phyloP scores from a whole-genome alignment of 2,113 vertebrate species.

The Rhinolophus ferrumequinum region DNA sequence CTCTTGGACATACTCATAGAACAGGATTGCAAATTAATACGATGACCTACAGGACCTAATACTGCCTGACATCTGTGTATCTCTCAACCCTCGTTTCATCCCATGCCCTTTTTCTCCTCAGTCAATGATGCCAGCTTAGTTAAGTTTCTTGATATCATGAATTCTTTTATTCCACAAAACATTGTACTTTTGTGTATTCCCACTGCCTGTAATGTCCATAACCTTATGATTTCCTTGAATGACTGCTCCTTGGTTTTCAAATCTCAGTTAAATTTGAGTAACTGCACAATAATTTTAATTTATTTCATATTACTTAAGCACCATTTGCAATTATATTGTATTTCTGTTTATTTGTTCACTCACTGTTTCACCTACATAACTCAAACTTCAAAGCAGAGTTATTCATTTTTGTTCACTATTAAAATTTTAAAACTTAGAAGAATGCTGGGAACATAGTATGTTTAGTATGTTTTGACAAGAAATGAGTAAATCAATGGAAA shows the following conservation, averaged over 20 bases:
- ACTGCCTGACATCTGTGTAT: not conserved
- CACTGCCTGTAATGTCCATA: not conserved
- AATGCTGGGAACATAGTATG: not conserved
- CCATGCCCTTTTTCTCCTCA: not conserved
- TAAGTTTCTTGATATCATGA: not conserved
- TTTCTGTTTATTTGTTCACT: not conserved
- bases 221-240: not conserved
- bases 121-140: not conserved
- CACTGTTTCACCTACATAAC: not conserved
- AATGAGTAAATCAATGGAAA: not conserved
- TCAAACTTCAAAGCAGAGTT: not conserved
- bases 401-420: not conserved
- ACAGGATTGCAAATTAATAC: not conserved
- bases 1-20: not conserved
- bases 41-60: not conserved
- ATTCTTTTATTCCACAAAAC: not conserved
- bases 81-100: not conserved
- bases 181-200: not conserved
- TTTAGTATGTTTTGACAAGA: not conserved
- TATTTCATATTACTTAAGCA: not conserved
- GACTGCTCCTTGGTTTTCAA: not conserved
- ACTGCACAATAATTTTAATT: not conserved
- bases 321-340: not conserved
- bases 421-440: not conserved
- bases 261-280: not conserved